These are phyloP conservation scores for Pegoplata infirma DNA, from an alignment of 2,888 invertebrate species.

Conservation along the genomic window DNA sequence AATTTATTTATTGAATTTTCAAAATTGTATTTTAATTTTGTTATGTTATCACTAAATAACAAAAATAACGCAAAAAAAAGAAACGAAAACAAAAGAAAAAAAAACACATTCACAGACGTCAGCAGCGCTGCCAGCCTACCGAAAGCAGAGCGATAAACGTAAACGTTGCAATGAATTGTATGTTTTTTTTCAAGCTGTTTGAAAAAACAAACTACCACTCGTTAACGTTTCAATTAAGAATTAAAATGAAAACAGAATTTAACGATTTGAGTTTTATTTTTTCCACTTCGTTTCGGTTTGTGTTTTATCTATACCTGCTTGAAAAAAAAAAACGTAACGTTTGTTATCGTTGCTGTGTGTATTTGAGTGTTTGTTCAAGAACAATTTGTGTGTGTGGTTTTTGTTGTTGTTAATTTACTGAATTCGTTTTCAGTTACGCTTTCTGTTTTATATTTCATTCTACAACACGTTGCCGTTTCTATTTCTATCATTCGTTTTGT, in stretches of 20 bases:
- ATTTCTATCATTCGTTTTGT: neutral
- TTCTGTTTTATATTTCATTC: too few species aligned
- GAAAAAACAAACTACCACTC: neutral
- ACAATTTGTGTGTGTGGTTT: neutral
- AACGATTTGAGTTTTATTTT: neutral
- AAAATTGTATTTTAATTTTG: neutral
- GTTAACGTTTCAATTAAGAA: slow-evolving; percentile 19
- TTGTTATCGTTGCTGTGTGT: neutral
- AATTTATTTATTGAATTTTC: neutral
- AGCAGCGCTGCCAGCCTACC: neutral
- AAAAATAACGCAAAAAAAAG: neutral
- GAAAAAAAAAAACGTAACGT: slow-evolving; percentile 4
- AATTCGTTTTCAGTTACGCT: slow-evolving; percentile 36
- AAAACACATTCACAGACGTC: neutral
- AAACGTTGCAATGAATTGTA: neutral
- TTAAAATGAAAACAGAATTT: neutral
- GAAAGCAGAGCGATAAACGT: neutral
- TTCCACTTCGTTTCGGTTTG: neutral
- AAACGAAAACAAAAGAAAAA: neutral
- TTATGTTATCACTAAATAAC: slow-evolving; percentile 3
- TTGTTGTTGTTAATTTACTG: neutral
- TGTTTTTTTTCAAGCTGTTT: neutral
- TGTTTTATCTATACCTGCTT: neutral
- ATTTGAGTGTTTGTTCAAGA: neutral
- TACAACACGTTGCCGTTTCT: slow-evolving; percentile 34